phyloP scores from a whole-genome alignment of 2,113 vertebrate species.

The Archocentrus centrarchus region DNA sequence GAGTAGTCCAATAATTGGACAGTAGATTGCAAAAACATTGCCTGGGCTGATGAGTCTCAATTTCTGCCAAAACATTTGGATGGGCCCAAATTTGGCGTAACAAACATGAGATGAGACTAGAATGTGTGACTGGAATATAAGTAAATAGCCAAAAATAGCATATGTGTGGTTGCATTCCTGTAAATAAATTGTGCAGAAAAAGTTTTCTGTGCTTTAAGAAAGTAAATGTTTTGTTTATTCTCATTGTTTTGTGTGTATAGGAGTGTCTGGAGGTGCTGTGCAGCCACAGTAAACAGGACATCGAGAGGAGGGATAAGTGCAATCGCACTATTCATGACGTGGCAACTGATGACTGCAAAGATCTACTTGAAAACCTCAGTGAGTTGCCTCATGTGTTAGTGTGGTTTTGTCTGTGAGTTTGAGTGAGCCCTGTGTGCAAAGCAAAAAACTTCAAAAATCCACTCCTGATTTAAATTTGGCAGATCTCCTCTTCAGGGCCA shows the following conservation, averaged over 20 bases:
- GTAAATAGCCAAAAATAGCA: neutral
- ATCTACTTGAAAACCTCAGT: conserved; percentile 95
- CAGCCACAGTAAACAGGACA: conserved; percentile 89
- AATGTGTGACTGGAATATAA: conserved; percentile 40
- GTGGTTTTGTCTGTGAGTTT: neutral
- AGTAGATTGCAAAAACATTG: neutral
- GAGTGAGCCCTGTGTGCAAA: neutral
- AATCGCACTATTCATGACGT: conserved; percentile 92
- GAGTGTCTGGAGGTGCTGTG: conserved; percentile 95
- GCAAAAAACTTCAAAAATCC: neutral
- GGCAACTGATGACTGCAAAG: conserved; percentile 97
- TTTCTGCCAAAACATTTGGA: neutral
- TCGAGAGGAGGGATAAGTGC: conserved; percentile 90
- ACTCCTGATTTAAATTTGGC: neutral
- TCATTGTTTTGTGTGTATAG: conserved; percentile 75
- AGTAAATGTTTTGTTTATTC: neutral
- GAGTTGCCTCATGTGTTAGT: conserved; percentile 69
- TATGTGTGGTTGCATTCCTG: neutral
- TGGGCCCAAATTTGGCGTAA: no score
- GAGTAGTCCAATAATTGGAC: neutral
- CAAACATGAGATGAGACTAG: neutral
- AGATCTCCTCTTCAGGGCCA: neutral
- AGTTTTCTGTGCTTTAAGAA: neutral
- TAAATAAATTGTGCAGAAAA: neutral
- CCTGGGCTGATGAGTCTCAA: neutral